Evolutionary conservation across 64 coral and sea anemone genomes (phyloP).

Genomic region (Dendrophyllia cribrosa): DNA sequence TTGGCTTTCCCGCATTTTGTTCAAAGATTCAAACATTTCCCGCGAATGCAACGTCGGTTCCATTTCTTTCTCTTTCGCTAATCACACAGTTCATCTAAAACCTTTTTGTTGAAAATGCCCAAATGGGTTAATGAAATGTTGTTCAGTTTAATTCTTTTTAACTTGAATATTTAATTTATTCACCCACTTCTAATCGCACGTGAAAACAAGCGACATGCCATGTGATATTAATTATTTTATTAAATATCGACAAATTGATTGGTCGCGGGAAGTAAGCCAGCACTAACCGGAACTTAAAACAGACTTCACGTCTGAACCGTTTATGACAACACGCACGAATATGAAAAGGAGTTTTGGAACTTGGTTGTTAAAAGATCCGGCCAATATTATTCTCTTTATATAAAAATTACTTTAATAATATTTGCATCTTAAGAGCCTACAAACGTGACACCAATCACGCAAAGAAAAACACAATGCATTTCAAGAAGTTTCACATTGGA

Average conservation of each 20-base stretch:
- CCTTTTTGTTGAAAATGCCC: neutral
- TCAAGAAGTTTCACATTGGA: too few relatives aligned
- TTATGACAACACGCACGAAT: neutral
- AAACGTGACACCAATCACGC: too few relatives aligned
- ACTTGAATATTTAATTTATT: neutral
- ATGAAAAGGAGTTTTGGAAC: neutral
- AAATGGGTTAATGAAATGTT: neutral
- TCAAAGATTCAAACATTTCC: slow-evolving; percentile 44
- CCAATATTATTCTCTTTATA: neutral
- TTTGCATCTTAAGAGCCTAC: too few relatives aligned
- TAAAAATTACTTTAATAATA: too few relatives aligned
- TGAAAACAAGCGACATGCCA: neutral
- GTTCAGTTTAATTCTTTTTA: too few relatives aligned
- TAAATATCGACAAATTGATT: neutral
- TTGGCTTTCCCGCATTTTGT: slow-evolving; percentile 22
- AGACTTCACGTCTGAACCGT: neutral
- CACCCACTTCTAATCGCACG: neutral
- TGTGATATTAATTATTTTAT: neutral
- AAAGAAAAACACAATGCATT: too few relatives aligned
- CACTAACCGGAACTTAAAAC: neutral
- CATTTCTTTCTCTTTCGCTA: neutral
- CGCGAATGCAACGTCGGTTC: slow-evolving; percentile 4
- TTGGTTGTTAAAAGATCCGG: neutral
- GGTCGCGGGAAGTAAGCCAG: neutral
- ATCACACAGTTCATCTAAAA: neutral